Evolutionary conservation across 1,140 invertebrate species (phyloP).

Genomic region (Nixonia krombeini): DNA sequence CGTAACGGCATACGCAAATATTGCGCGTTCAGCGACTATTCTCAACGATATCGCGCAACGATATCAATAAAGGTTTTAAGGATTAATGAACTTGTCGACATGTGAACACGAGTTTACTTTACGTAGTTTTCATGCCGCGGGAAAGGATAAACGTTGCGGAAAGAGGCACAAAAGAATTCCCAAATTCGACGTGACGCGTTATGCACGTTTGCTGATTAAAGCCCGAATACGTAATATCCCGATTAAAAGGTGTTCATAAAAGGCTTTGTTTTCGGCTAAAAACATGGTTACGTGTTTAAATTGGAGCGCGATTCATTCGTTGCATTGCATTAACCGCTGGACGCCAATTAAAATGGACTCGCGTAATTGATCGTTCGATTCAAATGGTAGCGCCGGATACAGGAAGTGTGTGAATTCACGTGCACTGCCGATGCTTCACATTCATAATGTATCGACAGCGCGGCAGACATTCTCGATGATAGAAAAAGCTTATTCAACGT

Average conservation of each 20-base stretch:
- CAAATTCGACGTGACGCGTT: too few species aligned
- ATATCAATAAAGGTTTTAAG: conserved; percentile 2
- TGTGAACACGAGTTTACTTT: too few species aligned
- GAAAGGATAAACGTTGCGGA: too few species aligned
- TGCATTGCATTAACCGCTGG: conserved; percentile 3
- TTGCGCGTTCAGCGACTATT: neutral
- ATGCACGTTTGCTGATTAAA: too few species aligned
- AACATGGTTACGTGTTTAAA: neutral
- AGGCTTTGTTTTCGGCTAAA: too few species aligned
- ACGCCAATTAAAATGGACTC: conserved; percentile 31
- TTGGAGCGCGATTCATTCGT: neutral
- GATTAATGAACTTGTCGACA: neutral
- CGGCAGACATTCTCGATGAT: neutral
- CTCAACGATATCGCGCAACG: neutral
- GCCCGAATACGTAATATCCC: too few species aligned
- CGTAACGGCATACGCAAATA: neutral
- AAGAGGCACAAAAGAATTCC: too few species aligned
- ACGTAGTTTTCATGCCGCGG: too few species aligned
- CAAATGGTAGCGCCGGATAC: conserved; percentile 11
- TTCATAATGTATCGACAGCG: conserved; percentile 2
- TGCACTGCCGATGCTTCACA: conserved; percentile 1
- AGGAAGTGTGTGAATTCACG: conserved; percentile 15
- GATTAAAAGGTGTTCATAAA: too few species aligned
- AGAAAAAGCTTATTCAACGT: neutral
- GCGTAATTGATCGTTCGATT: conserved; percentile 34